Base-by-base conservation (phyloP, 1,140 invertebrate genomes). In the Neotoxoptera formosana region DNA sequence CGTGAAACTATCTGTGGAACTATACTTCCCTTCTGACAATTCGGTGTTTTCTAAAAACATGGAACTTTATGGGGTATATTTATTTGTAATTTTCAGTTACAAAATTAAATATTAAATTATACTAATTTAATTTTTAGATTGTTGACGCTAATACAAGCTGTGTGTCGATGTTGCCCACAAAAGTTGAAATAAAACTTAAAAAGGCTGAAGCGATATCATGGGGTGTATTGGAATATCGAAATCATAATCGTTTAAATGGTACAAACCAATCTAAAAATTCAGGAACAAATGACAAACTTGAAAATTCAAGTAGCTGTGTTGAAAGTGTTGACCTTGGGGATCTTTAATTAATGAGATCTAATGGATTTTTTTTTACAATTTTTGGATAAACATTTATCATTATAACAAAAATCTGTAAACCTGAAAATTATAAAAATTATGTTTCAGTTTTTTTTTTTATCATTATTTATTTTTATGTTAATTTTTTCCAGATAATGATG, bases 101-200 rank as follows among this genome's bases (percentile, higher is more conserved):
- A 14, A 76, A n/a, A 76, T n/a, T 76, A 76, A 76, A 76, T n/a
- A 76, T 76, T 84, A 14, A 41, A 84, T 84, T 25, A 45, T 45
- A 7, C 3, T 34, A 48, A 48, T 51, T 76, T 87, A 23, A 92
- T 94, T 94, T 95, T 96, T 94, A 98, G 97, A 96, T 98, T 91
- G 96, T 98, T 36, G 96, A 97, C 95, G 96, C 98, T 30, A 95
- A 95, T 76, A 96, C 96, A 93, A 97, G 98, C 94, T 96, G 95
- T 94, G 97, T 97, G 2, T 96, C 96, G 30, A 98, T 99, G 97
- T 96, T 97, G 94, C 97, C 97, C 89, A 97, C 98, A n/a, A 99
- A 99, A 96, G 97, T 99, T 36, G 99, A 99, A 96, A 97, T 99
- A 23, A 98, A 98, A 94, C 95, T 99, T 94, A 97, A 97, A 94